Evolutionary conservation across 2,888 invertebrate species (phyloP).

Genomic region (Drosophila gaucha): DNA sequence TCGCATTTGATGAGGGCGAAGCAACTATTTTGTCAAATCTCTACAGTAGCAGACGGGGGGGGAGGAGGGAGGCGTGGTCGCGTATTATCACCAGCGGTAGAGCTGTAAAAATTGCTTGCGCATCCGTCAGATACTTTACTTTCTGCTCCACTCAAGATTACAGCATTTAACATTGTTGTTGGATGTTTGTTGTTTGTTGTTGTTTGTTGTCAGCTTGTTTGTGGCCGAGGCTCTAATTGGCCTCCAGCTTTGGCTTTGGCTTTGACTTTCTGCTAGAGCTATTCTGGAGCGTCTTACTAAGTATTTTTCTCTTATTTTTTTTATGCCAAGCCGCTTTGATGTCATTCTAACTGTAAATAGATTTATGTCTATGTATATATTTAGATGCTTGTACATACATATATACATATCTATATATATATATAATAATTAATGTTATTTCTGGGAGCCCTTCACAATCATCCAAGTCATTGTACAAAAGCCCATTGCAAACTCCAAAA

Average conservation of each 20-base stretch:
- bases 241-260: conserved; percentile 37
- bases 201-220: conserved; percentile 36
- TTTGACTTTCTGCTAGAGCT: conserved; percentile 21
- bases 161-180: conserved; percentile 54
- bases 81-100: conserved; percentile 21
- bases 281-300: conserved; percentile 17
- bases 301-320: conserved; percentile 10
- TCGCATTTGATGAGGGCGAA: conserved; percentile 56
- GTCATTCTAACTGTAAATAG: conserved; percentile 67
- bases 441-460: conserved; percentile 19
- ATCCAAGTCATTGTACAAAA: conserved; percentile 45
- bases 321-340: conserved; percentile 46
- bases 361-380: conserved; percentile 30
- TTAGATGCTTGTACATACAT: conserved; percentile 22
- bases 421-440: conserved; percentile 16
- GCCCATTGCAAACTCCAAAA: conserved; percentile 22
- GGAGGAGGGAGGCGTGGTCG: conserved; percentile 29
- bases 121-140: conserved; percentile 51
- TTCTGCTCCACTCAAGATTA: conserved; percentile 47
- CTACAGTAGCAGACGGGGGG: background rate
- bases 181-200: conserved; percentile 24
- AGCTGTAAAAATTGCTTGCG: conserved; percentile 44
- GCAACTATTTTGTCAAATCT: conserved; percentile 60
- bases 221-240: conserved; percentile 55
- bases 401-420: conserved; percentile 7